A percentile compares a stretch with the other conserved stretches of the same genome.
Conservation (phyloP, 2,113 vertebrate species). For the Cyprinus carpio region DNA sequence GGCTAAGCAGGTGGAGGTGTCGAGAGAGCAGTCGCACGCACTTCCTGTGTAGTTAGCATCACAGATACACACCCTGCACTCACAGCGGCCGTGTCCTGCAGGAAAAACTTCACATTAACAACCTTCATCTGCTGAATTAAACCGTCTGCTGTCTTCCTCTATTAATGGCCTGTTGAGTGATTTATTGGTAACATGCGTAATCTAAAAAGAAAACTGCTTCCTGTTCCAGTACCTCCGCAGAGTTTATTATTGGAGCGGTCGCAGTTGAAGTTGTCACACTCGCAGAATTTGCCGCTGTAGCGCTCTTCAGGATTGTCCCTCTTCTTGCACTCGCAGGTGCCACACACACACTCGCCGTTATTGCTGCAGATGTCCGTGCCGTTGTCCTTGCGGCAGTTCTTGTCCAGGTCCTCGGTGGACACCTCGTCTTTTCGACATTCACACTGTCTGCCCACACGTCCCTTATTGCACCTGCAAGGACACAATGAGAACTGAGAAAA, state of each 20-base stretch:
- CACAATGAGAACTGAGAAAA: too few relatives aligned
- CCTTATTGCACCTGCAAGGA: constrained; percentile 96
- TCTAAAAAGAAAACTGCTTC: not conserved
- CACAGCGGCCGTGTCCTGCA: constrained; percentile 90
- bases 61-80: constrained; percentile 91
- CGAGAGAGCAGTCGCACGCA: constrained; percentile 90
- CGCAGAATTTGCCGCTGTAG: constrained; percentile 92
- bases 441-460: constrained; percentile 87
- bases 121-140: too few relatives aligned
- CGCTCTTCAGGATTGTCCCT: constrained; percentile 88
- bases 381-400: constrained; percentile 92
- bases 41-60: constrained; percentile 92
- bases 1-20: constrained; percentile 82
- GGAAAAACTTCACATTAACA: not conserved
- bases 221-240: constrained; percentile 85
- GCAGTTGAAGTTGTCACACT: constrained; percentile 99
- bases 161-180: not conserved
- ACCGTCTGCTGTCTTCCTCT: not conserved
- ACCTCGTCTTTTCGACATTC: constrained; percentile 97
- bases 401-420: constrained; percentile 93
- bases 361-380: constrained; percentile 95
- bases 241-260: constrained; percentile 92
- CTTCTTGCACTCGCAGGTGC: constrained; percentile 94
- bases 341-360: constrained; percentile 96
- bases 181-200: not conserved